A percentile compares a stretch with the other conserved stretches of the same genome.
These are phyloP conservation scores for Andrena marginata DNA, from an alignment of 2,888 invertebrate genomes.

Conservation along the genomic window DNA sequence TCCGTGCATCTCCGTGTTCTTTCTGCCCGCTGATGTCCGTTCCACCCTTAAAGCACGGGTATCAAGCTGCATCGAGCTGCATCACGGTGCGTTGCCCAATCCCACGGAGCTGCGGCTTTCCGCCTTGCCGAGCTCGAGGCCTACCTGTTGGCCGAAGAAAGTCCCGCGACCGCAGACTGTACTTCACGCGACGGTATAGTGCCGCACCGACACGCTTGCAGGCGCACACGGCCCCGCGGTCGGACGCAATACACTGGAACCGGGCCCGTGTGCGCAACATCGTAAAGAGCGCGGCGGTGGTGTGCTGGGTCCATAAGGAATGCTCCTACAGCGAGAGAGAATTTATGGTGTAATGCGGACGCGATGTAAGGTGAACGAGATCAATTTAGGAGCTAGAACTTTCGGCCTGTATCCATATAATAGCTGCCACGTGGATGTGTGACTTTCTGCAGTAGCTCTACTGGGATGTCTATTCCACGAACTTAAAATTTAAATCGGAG, in stretches of 20 bases:
- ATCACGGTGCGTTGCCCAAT: conserved; percentile 49
- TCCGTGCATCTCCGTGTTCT: conserved; percentile 8
- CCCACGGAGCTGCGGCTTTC: conserved; percentile 45
- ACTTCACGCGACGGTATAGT: conserved; percentile 26
- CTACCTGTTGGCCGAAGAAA: conserved; percentile 47
- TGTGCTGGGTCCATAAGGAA: conserved; percentile 22
- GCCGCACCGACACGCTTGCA: conserved; percentile 23
- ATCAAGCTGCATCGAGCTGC: conserved; percentile 1
- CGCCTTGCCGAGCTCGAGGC: conserved; percentile 43
- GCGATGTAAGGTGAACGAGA: background rate
- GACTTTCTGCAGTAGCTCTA: background rate
- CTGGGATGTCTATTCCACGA: background rate
- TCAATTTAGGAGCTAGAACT: background rate
- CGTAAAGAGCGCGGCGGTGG: conserved; percentile 13
- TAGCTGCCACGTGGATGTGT: background rate
- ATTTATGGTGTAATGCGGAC: background rate
- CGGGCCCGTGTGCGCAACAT: conserved; percentile 6
- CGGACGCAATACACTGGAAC: conserved; percentile 19
- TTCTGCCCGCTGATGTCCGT: conserved; percentile 27
- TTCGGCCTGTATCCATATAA: background rate
- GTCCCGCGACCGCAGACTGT: conserved; percentile 16
- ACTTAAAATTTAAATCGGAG: no score
- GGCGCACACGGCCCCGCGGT: conserved; percentile 14
- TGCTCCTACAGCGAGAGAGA: background rate
- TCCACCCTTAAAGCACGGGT: conserved; percentile 34